A percentile compares a stretch with the other conserved stretches of the same genome.
phyloP scores from a whole-genome alignment of 2,888 invertebrate species.

The Tenthredo amoena region DNA sequence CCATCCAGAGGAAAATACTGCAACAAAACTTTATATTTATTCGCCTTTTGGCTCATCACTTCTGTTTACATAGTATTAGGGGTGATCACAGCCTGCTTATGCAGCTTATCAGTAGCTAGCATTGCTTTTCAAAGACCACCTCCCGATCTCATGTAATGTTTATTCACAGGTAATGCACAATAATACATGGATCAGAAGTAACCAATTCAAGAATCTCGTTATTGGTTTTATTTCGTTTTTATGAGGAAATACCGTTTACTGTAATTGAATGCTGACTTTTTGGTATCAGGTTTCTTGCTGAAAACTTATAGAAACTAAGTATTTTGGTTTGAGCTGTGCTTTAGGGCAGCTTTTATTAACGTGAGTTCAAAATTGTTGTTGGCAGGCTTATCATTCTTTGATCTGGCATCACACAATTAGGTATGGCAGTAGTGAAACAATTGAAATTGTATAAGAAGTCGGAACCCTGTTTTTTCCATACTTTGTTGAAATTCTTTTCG shows the following conservation, averaged over 20 bases:
- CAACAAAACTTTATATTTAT: conserved; percentile 84
- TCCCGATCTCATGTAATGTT: conserved; percentile 66
- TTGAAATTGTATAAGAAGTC: neutral
- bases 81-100: conserved; percentile 79
- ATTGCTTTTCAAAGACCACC: conserved; percentile 75
- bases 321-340: neutral
- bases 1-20: conserved; percentile 80
- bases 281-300: neutral
- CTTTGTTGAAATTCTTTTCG: neutral
- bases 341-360: neutral
- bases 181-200: neutral
- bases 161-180: neutral
- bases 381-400: neutral
- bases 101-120: conserved; percentile 80
- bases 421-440: neutral
- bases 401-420: neutral
- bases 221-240: neutral
- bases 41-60: conserved; percentile 86
- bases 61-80: conserved; percentile 82
- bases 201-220: neutral
- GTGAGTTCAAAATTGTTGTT: neutral
- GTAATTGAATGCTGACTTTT: neutral
- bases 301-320: neutral
- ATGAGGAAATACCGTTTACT: neutral
- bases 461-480: neutral